Conservation (phyloP, 2,113 vertebrate genomes). For the Hydrochoerus hydrochaeris region DNA sequence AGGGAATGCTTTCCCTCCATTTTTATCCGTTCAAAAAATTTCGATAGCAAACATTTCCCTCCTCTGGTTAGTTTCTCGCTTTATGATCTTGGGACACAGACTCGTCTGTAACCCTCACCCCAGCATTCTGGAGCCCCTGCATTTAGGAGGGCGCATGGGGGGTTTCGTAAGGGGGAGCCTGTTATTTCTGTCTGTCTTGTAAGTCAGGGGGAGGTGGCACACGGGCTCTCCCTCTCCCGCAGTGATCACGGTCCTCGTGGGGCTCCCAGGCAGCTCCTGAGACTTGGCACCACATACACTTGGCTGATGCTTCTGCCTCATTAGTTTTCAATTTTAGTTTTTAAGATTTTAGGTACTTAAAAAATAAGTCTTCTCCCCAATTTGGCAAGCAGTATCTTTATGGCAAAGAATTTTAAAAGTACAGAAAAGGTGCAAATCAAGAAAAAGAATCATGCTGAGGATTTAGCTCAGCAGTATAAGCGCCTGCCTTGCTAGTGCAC, state of each 20-base stretch:
- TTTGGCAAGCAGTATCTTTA: background rate
- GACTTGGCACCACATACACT: background rate
- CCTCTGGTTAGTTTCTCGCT: background rate
- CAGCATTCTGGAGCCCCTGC: slow-evolving; percentile 5
- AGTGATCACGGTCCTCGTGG: background rate
- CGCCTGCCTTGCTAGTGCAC: too few relatives aligned
- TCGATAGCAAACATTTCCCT: background rate
- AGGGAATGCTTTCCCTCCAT: background rate
- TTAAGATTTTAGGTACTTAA: background rate
- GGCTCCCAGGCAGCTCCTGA: background rate
- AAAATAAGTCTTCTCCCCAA: background rate
- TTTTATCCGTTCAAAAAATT: background rate
- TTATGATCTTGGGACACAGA: background rate
- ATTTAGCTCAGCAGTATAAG: too few relatives aligned
- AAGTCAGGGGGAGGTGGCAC: background rate
- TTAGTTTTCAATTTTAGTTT: background rate
- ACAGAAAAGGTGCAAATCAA: background rate
- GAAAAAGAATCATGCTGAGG: background rate
- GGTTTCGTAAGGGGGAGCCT: background rate
- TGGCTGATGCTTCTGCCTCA: background rate
- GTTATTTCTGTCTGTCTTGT: background rate
- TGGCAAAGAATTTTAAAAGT: slow-evolving; percentile 14
- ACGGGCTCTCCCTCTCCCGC: background rate
- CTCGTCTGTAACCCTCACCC: background rate
- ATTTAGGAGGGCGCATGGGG: background rate